A percentile compares a stretch with the other conserved stretches of the same genome.
These are phyloP conservation scores for Cacoxenus indagator DNA, from an alignment of 2,888 invertebrate species.

Conservation along the genomic window DNA sequence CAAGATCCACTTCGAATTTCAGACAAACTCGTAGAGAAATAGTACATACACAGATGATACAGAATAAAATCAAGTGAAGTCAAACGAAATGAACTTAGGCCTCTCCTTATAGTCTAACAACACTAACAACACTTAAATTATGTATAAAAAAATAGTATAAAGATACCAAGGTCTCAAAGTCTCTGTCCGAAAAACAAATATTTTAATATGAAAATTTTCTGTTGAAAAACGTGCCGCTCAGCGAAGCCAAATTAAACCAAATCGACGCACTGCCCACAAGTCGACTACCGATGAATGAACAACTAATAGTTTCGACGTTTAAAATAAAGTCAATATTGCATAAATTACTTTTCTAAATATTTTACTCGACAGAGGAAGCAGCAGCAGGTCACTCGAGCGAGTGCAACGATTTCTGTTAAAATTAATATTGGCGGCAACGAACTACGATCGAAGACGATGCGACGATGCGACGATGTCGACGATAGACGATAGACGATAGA, in stretches of 20 bases:
- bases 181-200: too few species aligned
- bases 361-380: not conserved
- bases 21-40: too few species aligned
- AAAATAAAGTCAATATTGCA: constrained; percentile 42
- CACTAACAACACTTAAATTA: too few species aligned
- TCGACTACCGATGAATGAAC: constrained; percentile 17
- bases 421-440: constrained; percentile 47
- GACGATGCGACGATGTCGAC: too few species aligned
- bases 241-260: not conserved
- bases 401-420: constrained; percentile 61
- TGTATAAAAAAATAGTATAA: too few species aligned
- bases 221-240: not conserved
- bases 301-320: constrained; percentile 39
- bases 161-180: too few species aligned
- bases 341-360: constrained; percentile 46
- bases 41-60: too few species aligned
- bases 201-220: not conserved
- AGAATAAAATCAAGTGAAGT: too few species aligned
- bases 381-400: constrained; percentile 18
- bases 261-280: not conserved
- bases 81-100: too few species aligned
- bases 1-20: too few species aligned
- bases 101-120: too few species aligned
- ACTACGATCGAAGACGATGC: constrained; percentile 10
- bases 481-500: constrained; percentile 30